A percentile compares a stretch with the other conserved stretches of the same genome.
These are phyloP conservation scores for Coracopsis vasa DNA, from an alignment of 2,113 vertebrate species.

Conservation along the genomic window DNA sequence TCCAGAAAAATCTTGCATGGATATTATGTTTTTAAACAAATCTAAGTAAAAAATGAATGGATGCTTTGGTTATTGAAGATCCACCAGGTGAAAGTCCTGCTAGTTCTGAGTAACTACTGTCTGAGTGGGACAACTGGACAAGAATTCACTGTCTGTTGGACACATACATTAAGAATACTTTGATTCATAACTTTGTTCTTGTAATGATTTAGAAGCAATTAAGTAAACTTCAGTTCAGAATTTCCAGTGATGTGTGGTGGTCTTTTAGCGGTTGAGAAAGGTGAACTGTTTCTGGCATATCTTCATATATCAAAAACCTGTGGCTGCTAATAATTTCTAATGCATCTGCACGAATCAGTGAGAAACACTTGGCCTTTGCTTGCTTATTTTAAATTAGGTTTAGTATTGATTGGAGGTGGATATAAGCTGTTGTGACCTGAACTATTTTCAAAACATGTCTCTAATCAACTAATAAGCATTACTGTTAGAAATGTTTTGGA, in stretches of 20 bases:
- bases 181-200: background rate
- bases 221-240: background rate
- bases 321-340: background rate
- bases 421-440: background rate
- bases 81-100: background rate
- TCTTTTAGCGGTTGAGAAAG: background rate
- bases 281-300: background rate
- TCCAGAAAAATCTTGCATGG: background rate
- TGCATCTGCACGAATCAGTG: background rate
- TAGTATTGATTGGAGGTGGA: background rate
- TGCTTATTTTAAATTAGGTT: background rate
- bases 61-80: background rate
- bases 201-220: background rate
- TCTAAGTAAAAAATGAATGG: background rate
- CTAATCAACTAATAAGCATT: background rate
- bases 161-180: background rate
- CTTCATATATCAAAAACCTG: background rate
- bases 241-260: background rate
- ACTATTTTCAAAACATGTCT: background rate
- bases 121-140: background rate
- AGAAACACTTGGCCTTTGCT: background rate
- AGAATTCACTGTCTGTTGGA: background rate
- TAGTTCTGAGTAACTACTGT: background rate
- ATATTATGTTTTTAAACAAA: background rate
- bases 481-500: background rate